Evolutionary conservation across 2,888 invertebrate species (phyloP), one percentile per base, ranked within the genome.

Genomic region (Trachelus stipa): DNA sequence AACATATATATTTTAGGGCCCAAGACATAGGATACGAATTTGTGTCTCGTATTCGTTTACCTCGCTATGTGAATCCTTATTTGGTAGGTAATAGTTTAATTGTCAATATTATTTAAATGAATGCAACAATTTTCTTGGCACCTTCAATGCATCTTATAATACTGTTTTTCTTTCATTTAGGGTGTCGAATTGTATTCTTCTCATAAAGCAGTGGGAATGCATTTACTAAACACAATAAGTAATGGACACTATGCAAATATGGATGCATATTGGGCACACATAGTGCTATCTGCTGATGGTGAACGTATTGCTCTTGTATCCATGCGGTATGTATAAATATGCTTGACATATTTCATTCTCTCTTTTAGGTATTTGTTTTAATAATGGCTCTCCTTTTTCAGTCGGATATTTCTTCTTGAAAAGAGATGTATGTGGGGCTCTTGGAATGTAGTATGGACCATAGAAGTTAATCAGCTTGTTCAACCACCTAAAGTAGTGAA

Each of bases 361-460:
- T 4, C 12, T 37, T 4, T 37, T 12, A 37, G 37, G 37, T 37
- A 37, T 15, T 37, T 68, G 31, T 34, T 73, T 74, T 37, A 77
- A 69, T 79, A 75, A 68, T 40, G 12, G 77, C n/a, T 76, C 73
- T 34, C 56, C 40, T 56, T 82, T 88, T 92, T 34, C 90, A 97
- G 97, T 84, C 95, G 96, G 88, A 93, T 97, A 78, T 94, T 96
- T 89, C 92, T 96, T 88, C 93, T 96, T 79, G 95, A 96, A 83
- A 95, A 95, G 84, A 94, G 94, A 84, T 92, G 94, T 85, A 93
- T 93, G 83, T 95, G 95, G 94, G 95, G 95, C 68, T 93, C 94
- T 12, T 96, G 96, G 95, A 95, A 95, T 85, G 93, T 96, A 37
- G 96, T 96, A 90, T 96, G 96, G 96, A 93, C 93, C 68, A 93